Evolutionary conservation across 2,888 invertebrate species (phyloP).

Genomic region (Belgica antarctica): DNA sequence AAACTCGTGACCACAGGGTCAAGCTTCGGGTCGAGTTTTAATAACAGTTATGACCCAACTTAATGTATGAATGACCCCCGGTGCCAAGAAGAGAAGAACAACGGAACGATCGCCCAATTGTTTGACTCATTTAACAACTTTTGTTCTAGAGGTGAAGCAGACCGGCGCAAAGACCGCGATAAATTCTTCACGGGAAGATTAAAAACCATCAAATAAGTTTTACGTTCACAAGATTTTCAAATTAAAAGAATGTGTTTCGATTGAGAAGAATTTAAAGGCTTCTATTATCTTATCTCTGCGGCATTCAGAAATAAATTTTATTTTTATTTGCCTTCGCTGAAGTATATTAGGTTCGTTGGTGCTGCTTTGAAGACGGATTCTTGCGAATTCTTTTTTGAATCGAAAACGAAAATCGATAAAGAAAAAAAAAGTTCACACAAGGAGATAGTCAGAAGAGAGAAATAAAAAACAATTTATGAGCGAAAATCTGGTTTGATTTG

Average conservation of each 20-base stretch:
- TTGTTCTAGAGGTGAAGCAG: constrained; percentile 26
- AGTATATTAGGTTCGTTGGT: neutral
- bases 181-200: neutral
- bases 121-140: constrained; percentile 41
- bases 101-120: constrained; percentile 7
- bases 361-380: neutral
- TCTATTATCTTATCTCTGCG: constrained; percentile 1
- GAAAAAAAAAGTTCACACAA: constrained; percentile 35
- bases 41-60: no score
- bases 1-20: no score
- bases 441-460: neutral
- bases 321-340: neutral
- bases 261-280: neutral
- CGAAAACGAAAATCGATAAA: constrained; percentile 30
- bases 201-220: constrained; percentile 9
- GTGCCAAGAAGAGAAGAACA: no score
- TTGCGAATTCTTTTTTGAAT: constrained; percentile 27
- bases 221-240: constrained; percentile 12
- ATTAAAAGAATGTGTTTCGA: constrained; percentile 14
- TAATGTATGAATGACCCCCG: no score
- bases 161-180: neutral
- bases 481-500: constrained; percentile 34
- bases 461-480: constrained; percentile 34
- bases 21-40: no score
- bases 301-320: constrained; percentile 6